Base-by-base conservation (phyloP, 1,140 invertebrate genomes). In the Drosophila sulfurigaster region DNA sequence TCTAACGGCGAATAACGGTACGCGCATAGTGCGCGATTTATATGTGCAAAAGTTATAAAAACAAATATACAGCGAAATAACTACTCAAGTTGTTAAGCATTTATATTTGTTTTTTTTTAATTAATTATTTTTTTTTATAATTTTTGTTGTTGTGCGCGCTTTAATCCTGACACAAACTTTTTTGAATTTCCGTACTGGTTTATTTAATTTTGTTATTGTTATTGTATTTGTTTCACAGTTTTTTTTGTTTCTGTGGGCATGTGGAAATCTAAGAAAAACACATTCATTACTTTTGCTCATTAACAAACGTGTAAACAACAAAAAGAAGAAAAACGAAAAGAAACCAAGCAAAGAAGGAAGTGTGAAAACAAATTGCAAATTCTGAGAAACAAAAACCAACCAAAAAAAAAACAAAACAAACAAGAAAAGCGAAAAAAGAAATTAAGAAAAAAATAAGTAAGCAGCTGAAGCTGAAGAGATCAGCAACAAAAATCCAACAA, bases 361-460 rank as follows among this genome's bases (percentile, higher is more conserved):
- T 81, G 81, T 73, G 30, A 74, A 63, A 59, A 57, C 30, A 38
- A 70, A 78, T 70, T 71, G 67, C 68, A 32, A 73, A 69, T 52
- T 62, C 52, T 62, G 35, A 63, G 65, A 69, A 75, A 25, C 35
- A 28, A 45, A 67, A 68, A 45, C 10, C 45, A 63, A 45, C 32
- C 10, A 70, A 43, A 15, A 48, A 65, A 11, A 1, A 20, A 28
- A 49, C 43, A 51, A 52, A 41, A 64, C 13, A 64, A 8, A 48
- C 5, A 15, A 43, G 43, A 25, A 48, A 46, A 13, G 56, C 38
- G 11, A 54, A 66, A 54, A 48, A 15, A 46, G 32, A 69, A 16
- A 75, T 41, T 20, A 41, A 16, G 30, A 64, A 38, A 45, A 66
- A 11, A 35, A 48, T 8, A 25, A 25, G 20, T 25, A 25, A 25